Evolutionary conservation across 1,140 invertebrate species (phyloP).

Genomic region (Camponotus pennsylvanicus): DNA sequence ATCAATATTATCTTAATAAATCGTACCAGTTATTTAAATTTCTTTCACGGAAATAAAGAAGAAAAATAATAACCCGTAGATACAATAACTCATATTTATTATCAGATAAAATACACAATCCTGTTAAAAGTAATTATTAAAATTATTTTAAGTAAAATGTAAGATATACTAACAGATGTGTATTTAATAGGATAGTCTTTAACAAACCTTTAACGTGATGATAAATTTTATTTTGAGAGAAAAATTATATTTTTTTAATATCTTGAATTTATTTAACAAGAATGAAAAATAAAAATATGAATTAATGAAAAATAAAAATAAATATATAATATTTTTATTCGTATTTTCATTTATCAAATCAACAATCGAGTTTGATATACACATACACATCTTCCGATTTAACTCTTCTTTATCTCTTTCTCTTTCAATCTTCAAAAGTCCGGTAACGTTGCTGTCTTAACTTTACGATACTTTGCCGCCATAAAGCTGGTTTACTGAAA

Average conservation of each 20-base stretch:
- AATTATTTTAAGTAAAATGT: slow-evolving; percentile 8
- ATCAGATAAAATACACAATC: too few species aligned
- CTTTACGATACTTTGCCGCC: slow-evolving; percentile 72
- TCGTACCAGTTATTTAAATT: not conserved
- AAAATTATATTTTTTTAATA: slow-evolving; percentile 10
- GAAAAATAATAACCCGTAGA: not conserved
- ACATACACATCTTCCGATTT: not conserved
- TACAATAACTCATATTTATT: not conserved
- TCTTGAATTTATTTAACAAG: not conserved
- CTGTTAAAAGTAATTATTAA: not conserved
- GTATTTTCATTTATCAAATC: not conserved
- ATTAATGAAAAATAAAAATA: not conserved
- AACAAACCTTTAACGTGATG: not conserved
- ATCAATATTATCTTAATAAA: slow-evolving; percentile 18
- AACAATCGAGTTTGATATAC: not conserved
- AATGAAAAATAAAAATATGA: not conserved
- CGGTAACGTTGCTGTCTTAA: slow-evolving; percentile 65
- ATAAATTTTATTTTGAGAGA: not conserved
- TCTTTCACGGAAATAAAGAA: not conserved
- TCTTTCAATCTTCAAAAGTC: slow-evolving; percentile 45
- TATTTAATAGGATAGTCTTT: too few species aligned
- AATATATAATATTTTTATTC: not conserved
- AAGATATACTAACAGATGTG: not conserved
- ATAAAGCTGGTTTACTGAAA: slow-evolving; percentile 81
- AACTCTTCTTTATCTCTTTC: slow-evolving; percentile 15